phyloP scores from a whole-genome alignment of 2,888 invertebrate genomes.

The Philopedon plagiatum region DNA sequence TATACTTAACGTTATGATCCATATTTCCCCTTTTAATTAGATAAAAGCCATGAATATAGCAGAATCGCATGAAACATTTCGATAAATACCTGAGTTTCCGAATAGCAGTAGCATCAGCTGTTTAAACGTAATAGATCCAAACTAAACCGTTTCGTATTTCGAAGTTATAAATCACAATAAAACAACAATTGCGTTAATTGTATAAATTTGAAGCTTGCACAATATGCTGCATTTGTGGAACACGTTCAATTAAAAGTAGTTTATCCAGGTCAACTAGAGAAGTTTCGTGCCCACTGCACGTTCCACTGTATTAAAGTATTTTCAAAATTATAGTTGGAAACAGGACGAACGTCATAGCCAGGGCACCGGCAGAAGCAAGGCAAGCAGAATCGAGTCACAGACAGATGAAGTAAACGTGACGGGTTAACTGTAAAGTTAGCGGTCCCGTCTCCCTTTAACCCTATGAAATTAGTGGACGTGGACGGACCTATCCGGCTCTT shows the following conservation, averaged over 20 bases:
- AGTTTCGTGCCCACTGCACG: constrained; percentile 46
- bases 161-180: constrained; percentile 50
- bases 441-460: constrained; percentile 51
- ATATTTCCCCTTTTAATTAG: background rate
- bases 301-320: constrained; percentile 53
- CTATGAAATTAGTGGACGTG: constrained; percentile 55
- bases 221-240: constrained; percentile 47
- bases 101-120: constrained; percentile 42
- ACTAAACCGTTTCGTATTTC: constrained; percentile 39
- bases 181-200: constrained; percentile 48
- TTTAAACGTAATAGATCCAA: constrained; percentile 44
- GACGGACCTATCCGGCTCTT: constrained; percentile 51
- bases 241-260: constrained; percentile 51
- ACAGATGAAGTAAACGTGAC: constrained; percentile 59
- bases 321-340: constrained; percentile 52
- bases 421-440: constrained; percentile 56
- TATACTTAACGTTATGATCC: background rate
- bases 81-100: constrained; percentile 19
- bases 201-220: constrained; percentile 50
- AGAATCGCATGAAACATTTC: background rate
- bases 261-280: constrained; percentile 47
- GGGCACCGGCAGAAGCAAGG: constrained; percentile 43
- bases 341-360: constrained; percentile 53
- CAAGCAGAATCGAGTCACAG: constrained; percentile 56
- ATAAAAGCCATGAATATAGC: constrained; percentile 15